phyloP scores from a whole-genome alignment of 2,888 invertebrate genomes.

The Pachliopta kotzebuea region DNA sequence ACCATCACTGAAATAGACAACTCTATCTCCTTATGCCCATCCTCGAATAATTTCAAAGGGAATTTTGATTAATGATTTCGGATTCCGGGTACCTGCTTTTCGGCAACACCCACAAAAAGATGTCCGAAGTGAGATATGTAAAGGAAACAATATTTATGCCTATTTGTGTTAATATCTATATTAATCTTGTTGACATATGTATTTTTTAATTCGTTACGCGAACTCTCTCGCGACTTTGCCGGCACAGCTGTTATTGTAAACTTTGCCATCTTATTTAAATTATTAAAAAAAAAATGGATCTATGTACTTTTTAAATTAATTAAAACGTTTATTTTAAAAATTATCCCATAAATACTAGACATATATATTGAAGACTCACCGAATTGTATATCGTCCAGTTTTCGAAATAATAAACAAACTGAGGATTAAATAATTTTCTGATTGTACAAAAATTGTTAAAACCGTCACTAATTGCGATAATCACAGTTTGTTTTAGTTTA shows the following conservation, averaged over 20 bases:
- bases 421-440: conserved; percentile 28
- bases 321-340: background rate
- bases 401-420: conserved; percentile 21
- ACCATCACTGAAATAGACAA: conserved; percentile 44
- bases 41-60: conserved; percentile 58
- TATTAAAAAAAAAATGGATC: background rate
- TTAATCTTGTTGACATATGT: conserved; percentile 63
- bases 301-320: background rate
- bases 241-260: conserved; percentile 47
- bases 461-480: conserved; percentile 23
- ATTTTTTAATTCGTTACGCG: conserved; percentile 38
- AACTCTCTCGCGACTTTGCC: conserved; percentile 33
- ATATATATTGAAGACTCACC: conserved; percentile 38
- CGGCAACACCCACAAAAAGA: conserved; percentile 65
- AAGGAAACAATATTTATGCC: conserved; percentile 52
- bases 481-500: conserved; percentile 25
- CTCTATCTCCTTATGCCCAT: conserved; percentile 62
- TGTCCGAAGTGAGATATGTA: conserved; percentile 45
- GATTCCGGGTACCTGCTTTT: conserved; percentile 65
- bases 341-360: no score
- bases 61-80: conserved; percentile 69
- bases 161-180: conserved; percentile 72
- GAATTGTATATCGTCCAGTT: conserved; percentile 16
- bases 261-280: conserved; percentile 6
- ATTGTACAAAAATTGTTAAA: conserved; percentile 27